A percentile compares a stretch with the other conserved stretches of the same genome.
phyloP scores from a whole-genome alignment of 2,888 invertebrate genomes.

The Pegoplata infirma region DNA sequence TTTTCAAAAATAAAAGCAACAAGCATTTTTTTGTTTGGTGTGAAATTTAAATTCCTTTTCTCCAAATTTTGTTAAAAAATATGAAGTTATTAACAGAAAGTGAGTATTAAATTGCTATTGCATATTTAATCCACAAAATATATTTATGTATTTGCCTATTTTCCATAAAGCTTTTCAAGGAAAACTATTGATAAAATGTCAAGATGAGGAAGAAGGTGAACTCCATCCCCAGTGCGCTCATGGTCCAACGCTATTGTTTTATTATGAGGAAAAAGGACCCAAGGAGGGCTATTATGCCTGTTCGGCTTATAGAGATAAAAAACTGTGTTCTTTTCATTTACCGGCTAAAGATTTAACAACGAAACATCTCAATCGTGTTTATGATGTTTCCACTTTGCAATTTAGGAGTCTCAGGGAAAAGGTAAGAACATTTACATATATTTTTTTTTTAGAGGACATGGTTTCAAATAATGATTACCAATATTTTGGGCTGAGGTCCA shows the following conservation, averaged over 20 bases:
- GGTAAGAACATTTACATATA: no score
- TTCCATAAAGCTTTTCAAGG: not conserved
- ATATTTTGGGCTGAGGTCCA: no score
- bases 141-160: no score
- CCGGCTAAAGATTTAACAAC: conserved; percentile 64
- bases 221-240: conserved; percentile 86
- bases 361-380: conserved; percentile 51
- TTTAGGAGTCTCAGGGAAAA: conserved; percentile 60
- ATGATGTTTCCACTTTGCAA: conserved; percentile 53
- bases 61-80: not conserved
- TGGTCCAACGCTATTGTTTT: conserved; percentile 88
- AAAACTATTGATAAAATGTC: conserved; percentile 61
- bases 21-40: conserved; percentile 18
- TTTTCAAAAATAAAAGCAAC: not conserved
- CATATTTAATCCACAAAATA: no score
- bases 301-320: conserved; percentile 89
- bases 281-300: conserved; percentile 85
- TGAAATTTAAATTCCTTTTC: conserved; percentile 15
- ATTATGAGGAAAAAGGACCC: conserved; percentile 71
- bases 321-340: conserved; percentile 86
- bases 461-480: no score
- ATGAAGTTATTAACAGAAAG: conserved; percentile 38
- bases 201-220: conserved; percentile 78
- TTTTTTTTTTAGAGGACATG: no score
- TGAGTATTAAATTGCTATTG: no score